Evolutionary conservation across 2,113 vertebrate species (phyloP).

Genomic region (Antennarius striatus): DNA sequence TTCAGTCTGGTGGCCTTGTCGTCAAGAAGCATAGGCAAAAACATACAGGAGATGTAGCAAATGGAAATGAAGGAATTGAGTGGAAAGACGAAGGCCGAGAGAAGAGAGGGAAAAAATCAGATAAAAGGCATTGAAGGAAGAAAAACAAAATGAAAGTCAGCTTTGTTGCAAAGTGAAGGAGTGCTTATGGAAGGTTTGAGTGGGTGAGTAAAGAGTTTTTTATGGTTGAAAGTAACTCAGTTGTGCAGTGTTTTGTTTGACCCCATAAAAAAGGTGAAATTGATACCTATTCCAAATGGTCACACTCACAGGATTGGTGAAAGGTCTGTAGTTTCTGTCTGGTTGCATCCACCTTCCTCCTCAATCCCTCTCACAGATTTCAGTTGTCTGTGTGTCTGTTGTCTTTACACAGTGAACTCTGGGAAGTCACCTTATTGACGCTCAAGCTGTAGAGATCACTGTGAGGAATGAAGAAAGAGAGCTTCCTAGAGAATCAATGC

Average conservation of each 20-base stretch:
- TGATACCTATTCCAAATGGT: background rate
- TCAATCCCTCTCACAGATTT: background rate
- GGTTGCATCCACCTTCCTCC: background rate
- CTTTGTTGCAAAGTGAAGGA: conserved; percentile 8
- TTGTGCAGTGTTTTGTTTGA: background rate
- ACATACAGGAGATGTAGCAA: conserved; percentile 13
- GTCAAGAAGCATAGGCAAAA: conserved; percentile 25
- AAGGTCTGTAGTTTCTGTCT: background rate
- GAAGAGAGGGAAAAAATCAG: background rate
- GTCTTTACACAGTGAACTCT: background rate
- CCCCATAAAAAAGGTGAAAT: background rate
- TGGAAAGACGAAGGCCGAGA: background rate
- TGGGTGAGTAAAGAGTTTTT: background rate
- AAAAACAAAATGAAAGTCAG: background rate
- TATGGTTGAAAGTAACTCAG: conserved; percentile 1
- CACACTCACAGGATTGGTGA: background rate
- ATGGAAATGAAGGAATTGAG: conserved; percentile 12
- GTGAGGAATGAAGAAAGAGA: background rate
- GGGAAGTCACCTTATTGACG: background rate
- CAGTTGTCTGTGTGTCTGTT: background rate
- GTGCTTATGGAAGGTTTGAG: background rate
- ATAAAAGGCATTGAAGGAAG: background rate
- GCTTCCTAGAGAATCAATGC: background rate
- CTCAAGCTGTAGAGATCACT: background rate
- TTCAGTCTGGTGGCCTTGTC: conserved; percentile 36